phyloP scores from a whole-genome alignment of 2,797 vertebrate genomes.

The Anguilla pacifica region DNA sequence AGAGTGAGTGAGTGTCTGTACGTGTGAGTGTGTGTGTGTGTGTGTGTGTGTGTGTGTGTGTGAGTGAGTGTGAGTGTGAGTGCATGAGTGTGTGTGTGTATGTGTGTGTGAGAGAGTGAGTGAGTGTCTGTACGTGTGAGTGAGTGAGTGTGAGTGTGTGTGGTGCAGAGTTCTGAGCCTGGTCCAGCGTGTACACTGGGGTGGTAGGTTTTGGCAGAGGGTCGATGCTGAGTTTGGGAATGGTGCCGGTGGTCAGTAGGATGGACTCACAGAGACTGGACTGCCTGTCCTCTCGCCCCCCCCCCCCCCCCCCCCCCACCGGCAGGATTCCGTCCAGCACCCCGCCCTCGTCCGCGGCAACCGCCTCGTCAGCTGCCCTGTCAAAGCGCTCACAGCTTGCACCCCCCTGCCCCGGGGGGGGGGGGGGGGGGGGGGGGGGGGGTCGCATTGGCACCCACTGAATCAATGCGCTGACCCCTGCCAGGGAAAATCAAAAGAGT shows the following conservation, averaged over 20 bases:
- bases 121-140: too few relatives aligned
- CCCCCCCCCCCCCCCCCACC: too few relatives aligned
- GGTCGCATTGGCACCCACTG: constrained; percentile 23
- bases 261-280: neutral
- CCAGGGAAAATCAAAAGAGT: constrained; percentile 40
- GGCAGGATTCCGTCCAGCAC: constrained; percentile 29
- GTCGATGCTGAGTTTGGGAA: neutral
- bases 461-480: constrained; percentile 31
- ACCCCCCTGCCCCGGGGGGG: neutral
- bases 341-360: neutral
- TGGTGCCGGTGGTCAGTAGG: neutral
- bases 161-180: neutral
- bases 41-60: neutral
- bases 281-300: neutral
- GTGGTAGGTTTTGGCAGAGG: neutral
- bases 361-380: constrained; percentile 24
- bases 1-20: too few relatives aligned
- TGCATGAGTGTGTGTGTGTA: neutral
- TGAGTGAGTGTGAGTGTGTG: neutral
- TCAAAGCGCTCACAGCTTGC: constrained; percentile 28
- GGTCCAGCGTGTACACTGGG: neutral
- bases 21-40: neutral
- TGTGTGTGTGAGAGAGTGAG: too few relatives aligned
- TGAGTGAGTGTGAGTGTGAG: neutral
- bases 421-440: neutral